A percentile compares a stretch with the other conserved stretches of the same genome.
These are phyloP conservation scores for Carettochelys insculpta DNA, from an alignment of 2,113 vertebrate species.

Conservation along the genomic window DNA sequence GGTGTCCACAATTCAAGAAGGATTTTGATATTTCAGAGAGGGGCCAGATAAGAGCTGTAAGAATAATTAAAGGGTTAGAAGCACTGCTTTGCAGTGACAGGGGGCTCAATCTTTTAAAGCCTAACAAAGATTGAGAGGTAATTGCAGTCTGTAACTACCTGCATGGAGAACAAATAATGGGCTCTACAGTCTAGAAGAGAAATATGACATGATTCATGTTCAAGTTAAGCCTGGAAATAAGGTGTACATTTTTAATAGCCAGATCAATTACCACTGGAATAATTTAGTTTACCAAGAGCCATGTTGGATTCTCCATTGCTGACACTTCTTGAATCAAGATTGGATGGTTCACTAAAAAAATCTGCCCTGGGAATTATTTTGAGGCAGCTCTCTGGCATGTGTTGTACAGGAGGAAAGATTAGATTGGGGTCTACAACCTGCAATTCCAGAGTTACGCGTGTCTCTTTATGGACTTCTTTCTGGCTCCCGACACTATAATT, in stretches of 20 bases:
- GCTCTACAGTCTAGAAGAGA: not conserved
- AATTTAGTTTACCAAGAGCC: not conserved
- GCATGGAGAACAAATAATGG: not conserved
- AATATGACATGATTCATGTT: not conserved
- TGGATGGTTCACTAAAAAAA: not conserved
- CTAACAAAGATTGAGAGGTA: not conserved
- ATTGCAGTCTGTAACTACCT: not conserved
- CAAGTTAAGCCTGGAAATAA: not conserved
- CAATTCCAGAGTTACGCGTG: too few species aligned
- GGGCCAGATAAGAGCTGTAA: not conserved
- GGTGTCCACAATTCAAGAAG: not conserved
- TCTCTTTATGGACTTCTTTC: too few species aligned
- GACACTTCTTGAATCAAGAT: not conserved
- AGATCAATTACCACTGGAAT: not conserved
- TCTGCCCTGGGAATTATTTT: not conserved
- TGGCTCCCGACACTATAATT: too few species aligned
- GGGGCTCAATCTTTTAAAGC: not conserved
- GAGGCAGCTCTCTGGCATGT: not conserved
- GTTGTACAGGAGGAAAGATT: not conserved
- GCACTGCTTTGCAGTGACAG: not conserved
- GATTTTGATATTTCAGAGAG: not conserved
- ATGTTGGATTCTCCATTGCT: not conserved
- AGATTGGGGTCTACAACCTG: too few species aligned
- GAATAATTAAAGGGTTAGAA: not conserved
- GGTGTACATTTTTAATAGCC: not conserved